Percentiles rank a stretch among this genome's conserved stretches.
phyloP scores from a whole-genome alignment of 1,140 invertebrate species.

The Periplaneta americana region DNA sequence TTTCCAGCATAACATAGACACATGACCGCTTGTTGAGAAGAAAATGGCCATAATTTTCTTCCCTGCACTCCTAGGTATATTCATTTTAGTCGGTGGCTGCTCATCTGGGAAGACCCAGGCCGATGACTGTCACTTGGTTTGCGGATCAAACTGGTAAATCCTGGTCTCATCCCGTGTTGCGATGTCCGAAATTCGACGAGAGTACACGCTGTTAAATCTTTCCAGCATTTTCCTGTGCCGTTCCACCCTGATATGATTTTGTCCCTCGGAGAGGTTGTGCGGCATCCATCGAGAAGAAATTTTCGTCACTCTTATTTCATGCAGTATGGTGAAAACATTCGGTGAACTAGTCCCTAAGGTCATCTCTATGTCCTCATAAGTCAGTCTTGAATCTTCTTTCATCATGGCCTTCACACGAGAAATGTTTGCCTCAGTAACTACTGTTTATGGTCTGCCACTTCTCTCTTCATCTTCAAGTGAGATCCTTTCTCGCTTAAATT shows the following conservation, averaged over 20 bases:
- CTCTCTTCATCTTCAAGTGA: slow-evolving; percentile 1
- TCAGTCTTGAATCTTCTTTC: background rate
- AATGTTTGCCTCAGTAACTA: background rate
- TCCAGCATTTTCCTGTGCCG: slow-evolving; percentile 23
- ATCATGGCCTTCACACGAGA: background rate
- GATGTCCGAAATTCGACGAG: slow-evolving; percentile 23
- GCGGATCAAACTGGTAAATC: slow-evolving; percentile 23
- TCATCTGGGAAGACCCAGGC: background rate
- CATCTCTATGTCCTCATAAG: background rate
- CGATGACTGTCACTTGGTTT: slow-evolving; percentile 24
- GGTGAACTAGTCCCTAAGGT: background rate
- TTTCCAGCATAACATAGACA: background rate
- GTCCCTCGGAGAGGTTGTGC: slow-evolving; percentile 21
- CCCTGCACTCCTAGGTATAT: background rate
- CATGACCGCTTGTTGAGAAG: slow-evolving; percentile 4
- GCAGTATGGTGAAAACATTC: background rate
- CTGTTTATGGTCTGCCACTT: background rate
- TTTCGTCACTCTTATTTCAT: background rate
- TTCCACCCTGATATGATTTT: slow-evolving; percentile 21
- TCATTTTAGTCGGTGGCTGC: background rate
- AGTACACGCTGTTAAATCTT: slow-evolving; percentile 19
- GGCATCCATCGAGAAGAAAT: background rate
- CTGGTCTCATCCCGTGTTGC: slow-evolving; percentile 24
- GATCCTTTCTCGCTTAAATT: background rate
- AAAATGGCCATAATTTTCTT: slow-evolving; percentile 7